phyloP scores from a whole-genome alignment of 2,888 invertebrate species.

The Dryomyza anilis region DNA sequence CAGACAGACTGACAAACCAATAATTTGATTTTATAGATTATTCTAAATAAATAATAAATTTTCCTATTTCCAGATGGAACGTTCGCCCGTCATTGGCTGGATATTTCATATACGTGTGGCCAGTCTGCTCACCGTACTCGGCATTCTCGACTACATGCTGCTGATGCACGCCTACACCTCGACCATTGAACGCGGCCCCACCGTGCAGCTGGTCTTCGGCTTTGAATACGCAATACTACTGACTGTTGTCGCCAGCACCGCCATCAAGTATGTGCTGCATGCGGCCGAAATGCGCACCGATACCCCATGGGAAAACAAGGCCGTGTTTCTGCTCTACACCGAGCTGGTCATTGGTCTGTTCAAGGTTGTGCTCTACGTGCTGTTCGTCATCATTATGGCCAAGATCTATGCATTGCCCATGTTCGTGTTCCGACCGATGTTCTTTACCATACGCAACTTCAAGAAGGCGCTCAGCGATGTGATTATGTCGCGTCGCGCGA shows the following conservation, averaged over 20 bases:
- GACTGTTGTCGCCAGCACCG: conserved; percentile 89
- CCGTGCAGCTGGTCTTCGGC: conserved; percentile 98
- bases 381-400: conserved; percentile 96
- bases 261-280: conserved; percentile 89
- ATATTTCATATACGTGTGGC: conserved; percentile 92
- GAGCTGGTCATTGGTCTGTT: conserved; percentile 91
- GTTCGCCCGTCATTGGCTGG: conserved; percentile 95
- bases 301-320: conserved; percentile 99
- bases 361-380: conserved; percentile 84
- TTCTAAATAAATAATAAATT: too few species aligned
- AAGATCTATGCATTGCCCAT: conserved; percentile 95
- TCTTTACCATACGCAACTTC: conserved; percentile 96
- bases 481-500: conserved; percentile 93
- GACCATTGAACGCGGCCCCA: conserved; percentile 90
- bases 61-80: conserved; percentile 81
- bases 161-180: conserved; percentile 93
- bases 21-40: too few species aligned
- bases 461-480: conserved; percentile 98
- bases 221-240: conserved; percentile 98
- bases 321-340: conserved; percentile 94
- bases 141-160: conserved; percentile 84
- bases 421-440: conserved; percentile 99
- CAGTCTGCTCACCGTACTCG: conserved; percentile 80
- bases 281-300: conserved; percentile 81
- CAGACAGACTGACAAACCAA: too few species aligned